Evolutionary conservation across 2,797 vertebrate species (phyloP).

Genomic region (Columba guinea): DNA sequence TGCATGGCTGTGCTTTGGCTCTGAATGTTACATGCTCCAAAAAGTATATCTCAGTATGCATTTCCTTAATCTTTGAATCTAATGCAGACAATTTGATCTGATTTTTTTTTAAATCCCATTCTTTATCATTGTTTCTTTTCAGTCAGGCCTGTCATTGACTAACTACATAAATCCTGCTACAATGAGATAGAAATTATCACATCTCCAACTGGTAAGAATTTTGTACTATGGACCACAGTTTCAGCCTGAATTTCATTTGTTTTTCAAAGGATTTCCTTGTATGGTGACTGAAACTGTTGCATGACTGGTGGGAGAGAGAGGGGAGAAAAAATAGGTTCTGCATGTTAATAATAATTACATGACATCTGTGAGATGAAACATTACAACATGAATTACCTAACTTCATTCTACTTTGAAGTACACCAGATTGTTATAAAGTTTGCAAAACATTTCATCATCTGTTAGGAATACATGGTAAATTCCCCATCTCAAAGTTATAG

Average conservation of each 20-base stretch:
- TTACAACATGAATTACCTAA: background rate
- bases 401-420: background rate
- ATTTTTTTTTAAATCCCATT: background rate
- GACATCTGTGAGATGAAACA: background rate
- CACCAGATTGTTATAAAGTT: background rate
- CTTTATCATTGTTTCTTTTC: background rate
- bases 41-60: background rate
- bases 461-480: background rate
- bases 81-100: background rate
- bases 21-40: background rate
- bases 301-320: background rate
- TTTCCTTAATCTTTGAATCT: background rate
- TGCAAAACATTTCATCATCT: slow-evolving; percentile 12
- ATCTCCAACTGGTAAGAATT: background rate
- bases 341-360: background rate
- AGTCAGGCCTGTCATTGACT: background rate
- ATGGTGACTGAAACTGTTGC: background rate
- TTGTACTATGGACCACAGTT: background rate
- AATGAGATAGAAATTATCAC: background rate
- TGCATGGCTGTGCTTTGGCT: background rate
- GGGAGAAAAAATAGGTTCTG: background rate
- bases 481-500: background rate
- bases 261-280: background rate
- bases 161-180: background rate
- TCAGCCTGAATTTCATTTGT: background rate